Evolutionary conservation across 2,113 vertebrate genomes (phyloP).

Genomic region (Zosterops hypoxanthus): DNA sequence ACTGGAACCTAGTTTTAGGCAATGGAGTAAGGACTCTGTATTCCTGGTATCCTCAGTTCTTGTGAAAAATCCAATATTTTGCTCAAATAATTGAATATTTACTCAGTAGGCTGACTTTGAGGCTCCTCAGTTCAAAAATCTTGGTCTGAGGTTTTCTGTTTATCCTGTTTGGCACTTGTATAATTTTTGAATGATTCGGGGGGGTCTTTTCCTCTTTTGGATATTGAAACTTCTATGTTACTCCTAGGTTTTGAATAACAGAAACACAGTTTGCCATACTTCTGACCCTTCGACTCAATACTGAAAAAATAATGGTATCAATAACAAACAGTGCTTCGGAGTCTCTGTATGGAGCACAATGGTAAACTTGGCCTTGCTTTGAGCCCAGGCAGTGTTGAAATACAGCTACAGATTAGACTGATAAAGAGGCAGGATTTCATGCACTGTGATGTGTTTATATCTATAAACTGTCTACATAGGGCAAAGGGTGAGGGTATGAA

Average conservation of each 20-base stretch:
- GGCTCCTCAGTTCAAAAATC: neutral
- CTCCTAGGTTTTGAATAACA: neutral
- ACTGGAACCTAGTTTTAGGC: neutral
- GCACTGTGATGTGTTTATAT: too few relatives aligned
- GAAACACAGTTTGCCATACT: neutral
- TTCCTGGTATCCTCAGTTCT: neutral
- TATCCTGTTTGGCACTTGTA: neutral
- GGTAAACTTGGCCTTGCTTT: neutral
- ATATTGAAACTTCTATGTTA: neutral
- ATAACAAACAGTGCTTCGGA: neutral
- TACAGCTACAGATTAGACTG: neutral
- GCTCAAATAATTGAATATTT: neutral
- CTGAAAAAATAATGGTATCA: neutral
- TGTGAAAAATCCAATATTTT: neutral
- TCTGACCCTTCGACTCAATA: neutral
- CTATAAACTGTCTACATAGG: neutral
- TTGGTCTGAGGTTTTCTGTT: neutral
- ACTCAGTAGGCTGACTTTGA: neutral
- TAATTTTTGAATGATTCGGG: neutral
- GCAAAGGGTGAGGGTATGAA: neutral
- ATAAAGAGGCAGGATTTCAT: neutral
- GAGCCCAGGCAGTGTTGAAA: neutral
- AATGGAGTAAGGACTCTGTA: neutral
- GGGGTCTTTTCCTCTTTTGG: neutral
- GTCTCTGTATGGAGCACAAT: neutral